A percentile compares a stretch with the other conserved stretches of the same genome.
These are phyloP conservation scores for Anolis carolinensis DNA, from an alignment of 2,113 vertebrate genomes.

Conservation along the genomic window DNA sequence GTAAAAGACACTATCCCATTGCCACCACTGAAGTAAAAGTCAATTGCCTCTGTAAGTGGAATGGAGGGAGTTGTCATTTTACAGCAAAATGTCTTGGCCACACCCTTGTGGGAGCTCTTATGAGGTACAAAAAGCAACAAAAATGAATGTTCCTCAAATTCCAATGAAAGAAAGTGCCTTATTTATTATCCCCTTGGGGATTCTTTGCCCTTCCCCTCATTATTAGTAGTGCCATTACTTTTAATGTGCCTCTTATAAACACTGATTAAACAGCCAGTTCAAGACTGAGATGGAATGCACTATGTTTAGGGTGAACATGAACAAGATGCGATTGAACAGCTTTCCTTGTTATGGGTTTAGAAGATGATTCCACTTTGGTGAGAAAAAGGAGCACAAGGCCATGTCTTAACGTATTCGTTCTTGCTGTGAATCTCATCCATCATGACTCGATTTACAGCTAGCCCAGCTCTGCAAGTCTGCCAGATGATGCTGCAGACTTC, in stretches of 20 bases:
- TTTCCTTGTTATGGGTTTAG: rapidly evolving
- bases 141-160: not conserved
- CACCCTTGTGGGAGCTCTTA: not conserved
- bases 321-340: not conserved
- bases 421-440: not conserved
- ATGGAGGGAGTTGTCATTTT: too few relatives aligned
- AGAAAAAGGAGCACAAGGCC: conserved; percentile 3
- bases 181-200: too few relatives aligned
- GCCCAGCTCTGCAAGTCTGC: not conserved
- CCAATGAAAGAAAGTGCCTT: not conserved
- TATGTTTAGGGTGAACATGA: not conserved
- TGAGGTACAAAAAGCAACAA: not conserved
- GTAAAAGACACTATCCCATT: too few relatives aligned
- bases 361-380: not conserved
- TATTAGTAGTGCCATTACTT: not conserved
- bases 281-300: not conserved
- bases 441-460: not conserved
- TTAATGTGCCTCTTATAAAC: not conserved
- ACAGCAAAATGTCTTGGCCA: too few relatives aligned
- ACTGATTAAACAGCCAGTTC: not conserved
- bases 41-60: too few relatives aligned
- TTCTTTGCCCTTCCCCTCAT: too few relatives aligned
- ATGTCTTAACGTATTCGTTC: not conserved
- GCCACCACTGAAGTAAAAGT: too few relatives aligned
- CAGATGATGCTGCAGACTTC: conserved; percentile 12